These are phyloP conservation scores for Theristicus caerulescens DNA, from an alignment of 2,113 vertebrate genomes.

Conservation along the genomic window DNA sequence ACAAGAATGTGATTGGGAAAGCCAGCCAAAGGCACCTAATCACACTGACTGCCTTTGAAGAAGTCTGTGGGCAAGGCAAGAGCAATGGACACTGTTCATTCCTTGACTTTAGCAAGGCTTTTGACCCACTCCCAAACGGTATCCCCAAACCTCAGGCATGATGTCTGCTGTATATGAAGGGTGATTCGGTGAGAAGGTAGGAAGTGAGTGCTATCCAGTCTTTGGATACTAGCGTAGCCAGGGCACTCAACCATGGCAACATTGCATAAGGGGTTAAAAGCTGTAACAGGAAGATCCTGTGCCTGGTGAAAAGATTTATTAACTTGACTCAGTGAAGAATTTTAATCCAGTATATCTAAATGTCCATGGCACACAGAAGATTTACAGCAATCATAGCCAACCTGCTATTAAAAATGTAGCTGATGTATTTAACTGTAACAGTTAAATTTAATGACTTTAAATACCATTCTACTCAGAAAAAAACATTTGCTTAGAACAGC, in stretches of 20 bases:
- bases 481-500: not conserved
- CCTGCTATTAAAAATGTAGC: not conserved
- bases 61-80: not conserved
- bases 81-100: not conserved
- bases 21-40: not conserved
- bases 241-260: not conserved
- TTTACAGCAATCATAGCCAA: not conserved
- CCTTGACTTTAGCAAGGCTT: not conserved
- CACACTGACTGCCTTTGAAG: accelerated
- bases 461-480: not conserved
- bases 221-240: not conserved
- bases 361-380: not conserved
- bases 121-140: not conserved
- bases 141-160: not conserved
- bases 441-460: not conserved
- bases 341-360: not conserved
- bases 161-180: not conserved
- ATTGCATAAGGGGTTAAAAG: not conserved
- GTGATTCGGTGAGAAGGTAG: not conserved
- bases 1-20: not conserved
- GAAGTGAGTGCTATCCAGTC: not conserved
- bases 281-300: not conserved
- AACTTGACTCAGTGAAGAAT: not conserved
- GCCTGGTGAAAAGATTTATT: not conserved
- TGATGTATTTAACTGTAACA: not conserved